Evolutionary conservation across 2,113 vertebrate genomes (phyloP).

Genomic region (Triplophysa siluroides): DNA sequence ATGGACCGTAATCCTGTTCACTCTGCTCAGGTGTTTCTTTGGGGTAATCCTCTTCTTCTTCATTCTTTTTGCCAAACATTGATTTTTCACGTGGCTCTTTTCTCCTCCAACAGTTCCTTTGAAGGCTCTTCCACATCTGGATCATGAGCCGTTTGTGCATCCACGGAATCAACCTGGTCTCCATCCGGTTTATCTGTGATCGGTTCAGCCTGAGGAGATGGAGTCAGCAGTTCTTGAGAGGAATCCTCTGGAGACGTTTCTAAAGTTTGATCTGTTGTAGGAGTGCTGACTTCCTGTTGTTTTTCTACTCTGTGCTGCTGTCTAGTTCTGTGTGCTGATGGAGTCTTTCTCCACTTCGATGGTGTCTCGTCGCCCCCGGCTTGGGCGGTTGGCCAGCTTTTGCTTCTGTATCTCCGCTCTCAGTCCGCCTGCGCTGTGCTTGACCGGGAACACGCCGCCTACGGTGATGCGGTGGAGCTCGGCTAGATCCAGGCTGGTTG

Average conservation of each 20-base stretch:
- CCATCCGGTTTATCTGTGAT: not conserved
- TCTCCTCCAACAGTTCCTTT: conserved; percentile 3
- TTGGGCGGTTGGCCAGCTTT: conserved; percentile 60
- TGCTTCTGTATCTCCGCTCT: conserved; percentile 52
- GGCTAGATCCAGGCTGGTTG: conserved; percentile 48
- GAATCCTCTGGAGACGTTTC: conserved; percentile 57
- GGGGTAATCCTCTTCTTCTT: conserved; percentile 15
- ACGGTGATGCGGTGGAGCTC: conserved; percentile 61
- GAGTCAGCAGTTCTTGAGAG: conserved; percentile 52
- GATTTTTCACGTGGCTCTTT: conserved; percentile 20
- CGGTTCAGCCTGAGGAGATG: conserved; percentile 36
- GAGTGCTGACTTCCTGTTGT: conserved; percentile 7
- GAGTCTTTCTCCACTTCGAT: conserved; percentile 63
- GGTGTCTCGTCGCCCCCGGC: conserved; percentile 63
- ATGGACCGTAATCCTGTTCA: conserved; percentile 58
- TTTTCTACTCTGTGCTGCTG: conserved; percentile 51
- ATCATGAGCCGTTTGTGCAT: conserved; percentile 31
- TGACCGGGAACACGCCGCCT: conserved; percentile 55
- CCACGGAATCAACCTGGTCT: conserved; percentile 37
- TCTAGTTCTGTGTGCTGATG: conserved; percentile 60
- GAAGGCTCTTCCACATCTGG: conserved; percentile 21
- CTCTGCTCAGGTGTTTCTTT: conserved; percentile 40
- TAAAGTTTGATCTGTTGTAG: conserved; percentile 43
- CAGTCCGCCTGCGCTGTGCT: conserved; percentile 25
- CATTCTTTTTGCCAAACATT: conserved; percentile 12